Base-by-base conservation (phyloP, 2,113 vertebrate species). In the Pavo muticus region DNA sequence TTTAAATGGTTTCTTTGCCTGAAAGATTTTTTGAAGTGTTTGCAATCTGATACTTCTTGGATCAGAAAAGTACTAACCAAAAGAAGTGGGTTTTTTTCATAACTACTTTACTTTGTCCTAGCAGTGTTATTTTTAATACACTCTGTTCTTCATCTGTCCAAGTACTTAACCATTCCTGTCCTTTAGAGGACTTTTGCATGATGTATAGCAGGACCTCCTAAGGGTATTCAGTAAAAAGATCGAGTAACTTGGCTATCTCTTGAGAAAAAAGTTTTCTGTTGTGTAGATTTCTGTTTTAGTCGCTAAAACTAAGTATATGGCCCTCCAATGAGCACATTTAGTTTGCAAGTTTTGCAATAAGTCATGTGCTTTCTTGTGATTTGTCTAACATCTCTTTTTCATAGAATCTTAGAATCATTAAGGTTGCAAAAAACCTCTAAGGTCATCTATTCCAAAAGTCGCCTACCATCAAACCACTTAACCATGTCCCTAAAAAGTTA, bases 1-100 rank as follows among this genome's bases (percentile, higher is more conserved):
- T 83, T 59, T 42, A 56, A 80, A 45, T 32, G 3, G 17, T 67
- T 54, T 23, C 14, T 63, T 87, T 72, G 14, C 23, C 44, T 14
- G 50, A 54, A 69, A 84, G 20, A 75, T 72, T 88, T 82, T 87
- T 29, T 64, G 29, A 77, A 93, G 65, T 42, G 12, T 39, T 72
- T 52, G 78, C 47, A 75, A 42, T 84, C 81, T 91, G 9, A 13
- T 64, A 29, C 3, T 42, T 90, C 23, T 52, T 60, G 60, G 30
- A 20, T 40, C 10, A 20, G 45, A 44, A n/a, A 74, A 91, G 40
- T 72, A 32, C 25, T 52, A 84, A 2, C 8, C 7, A 84, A 37
- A 57, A 19, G 24, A 56, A 10, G 17, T 32, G 18, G 10, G 39
- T 63, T 39, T 69, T 44, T 82, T 83, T 48, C 8, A 44, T 69